Base-by-base conservation (phyloP, 2,888 invertebrate species). In the Ornithoptera alexandrae region DNA sequence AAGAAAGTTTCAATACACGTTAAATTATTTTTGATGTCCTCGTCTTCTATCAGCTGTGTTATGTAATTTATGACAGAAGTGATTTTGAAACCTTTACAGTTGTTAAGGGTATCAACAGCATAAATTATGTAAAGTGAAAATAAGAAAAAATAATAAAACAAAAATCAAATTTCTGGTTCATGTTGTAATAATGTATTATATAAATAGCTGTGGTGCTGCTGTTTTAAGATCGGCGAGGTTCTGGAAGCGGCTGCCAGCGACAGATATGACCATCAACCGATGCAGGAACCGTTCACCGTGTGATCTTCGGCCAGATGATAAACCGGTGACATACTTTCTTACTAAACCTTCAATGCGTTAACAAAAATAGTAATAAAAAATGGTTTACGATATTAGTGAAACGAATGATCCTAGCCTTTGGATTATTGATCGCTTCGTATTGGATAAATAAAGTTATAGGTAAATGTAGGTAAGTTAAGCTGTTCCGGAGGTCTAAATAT, bases 231-330 rank as follows among this genome's bases (percentile, higher is more conserved):
- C 73, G 46, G 46, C 46, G 6, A 22, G 69, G 10, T 65, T 39
- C 1, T 57, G 70, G 39, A 64, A 64, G 6, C 65, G 62, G 4
- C 73, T 67, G 17, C 36, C 68, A 7, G 36, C 56, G 17, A 63
- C 67, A 8, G 72, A 63, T 61, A 74, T 73, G 69, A 74, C 73
- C 68, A 73, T 72, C 18, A 80, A 77, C 70, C 75, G 81, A 58
- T 80, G 77, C 67, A 73, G 81, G 64, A 81, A 73, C 67, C 77
- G 76, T 7, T 85, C 84, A 5, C 72, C 79, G 3, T 87, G 87
- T 70, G 80, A 85, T 64, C 70, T 73, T 2, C 73, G 80, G 17
- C 74, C 74, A 0, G 80, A 83, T 4, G 81, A 79, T 67, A 85
- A 72, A 77, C 84, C 87, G 72, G 89, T 89, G 74, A 72, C 2